Evolutionary conservation across 2,888 invertebrate species (phyloP), one percentile per base, ranked within the genome.

Genomic region (Pammene aurita): DNA sequence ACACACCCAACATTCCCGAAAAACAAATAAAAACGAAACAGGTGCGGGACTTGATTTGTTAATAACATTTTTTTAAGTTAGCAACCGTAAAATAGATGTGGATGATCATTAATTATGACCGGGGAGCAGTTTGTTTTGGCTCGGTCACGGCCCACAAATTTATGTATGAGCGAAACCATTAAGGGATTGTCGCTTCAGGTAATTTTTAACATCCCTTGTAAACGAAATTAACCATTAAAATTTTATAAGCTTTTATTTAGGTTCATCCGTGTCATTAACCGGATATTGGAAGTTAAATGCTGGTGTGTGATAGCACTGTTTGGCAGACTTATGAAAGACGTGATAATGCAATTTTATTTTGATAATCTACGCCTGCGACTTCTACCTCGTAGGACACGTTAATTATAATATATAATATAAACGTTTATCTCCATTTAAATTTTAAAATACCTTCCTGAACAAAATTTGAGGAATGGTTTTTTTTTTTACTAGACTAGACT

Each of bases 1-100:
- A 71, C 16, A 72, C 50, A 9, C 44, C 26, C 42, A 63, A 50
- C 58, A 62, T 63, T 66, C 62, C 13, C 52, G 16, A 73, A 71
- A 70, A 65, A 69, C 67, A 65, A 71, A 72, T 35, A 70, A 67
- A 72, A 60, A 44, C 16, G 10, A 73, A 72, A 86, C 90, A 90
- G 89, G 87, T 90, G 89, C 78, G 77, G 71, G 74, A 80, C 82
- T 77, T 84, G 82, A 87, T 87, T 87, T 84, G 84, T 86, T 88
- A 87, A 85, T 85, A 86, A 84, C 81, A 80, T 87, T 89, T 88
- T 71, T 84, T 78, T 64, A 64, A 72, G 72, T 78, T 79, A 80
- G 79, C 82, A 84, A 85, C 89, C 91, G 88, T 92, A 87, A 89
- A 91, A 92, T 89, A 87, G 87, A 88, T 83, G 82, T 82, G 85